phyloP scores from a whole-genome alignment of 2,797 vertebrate species.

The Sphenopsis melanotis region DNA sequence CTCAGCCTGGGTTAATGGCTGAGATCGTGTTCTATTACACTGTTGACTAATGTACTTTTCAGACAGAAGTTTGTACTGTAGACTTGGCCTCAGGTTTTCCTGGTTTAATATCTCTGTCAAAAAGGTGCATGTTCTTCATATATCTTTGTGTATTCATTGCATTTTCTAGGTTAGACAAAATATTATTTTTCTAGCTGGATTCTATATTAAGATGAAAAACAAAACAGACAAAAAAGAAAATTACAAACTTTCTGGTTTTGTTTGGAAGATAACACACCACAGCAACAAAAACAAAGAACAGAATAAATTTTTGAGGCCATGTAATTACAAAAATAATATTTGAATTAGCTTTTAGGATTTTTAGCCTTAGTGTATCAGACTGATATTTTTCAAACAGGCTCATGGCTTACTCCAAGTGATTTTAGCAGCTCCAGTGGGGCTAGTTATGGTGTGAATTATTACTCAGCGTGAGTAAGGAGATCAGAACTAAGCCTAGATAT shows the following conservation, averaged over 20 bases:
- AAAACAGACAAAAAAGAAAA: background rate
- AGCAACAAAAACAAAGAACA: background rate
- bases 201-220: background rate
- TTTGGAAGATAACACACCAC: background rate
- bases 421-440: conserved; percentile 10
- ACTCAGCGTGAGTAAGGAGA: background rate
- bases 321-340: conserved; percentile 15
- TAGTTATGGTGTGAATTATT: conserved; percentile 51
- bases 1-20: background rate
- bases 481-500: conserved; percentile 34
- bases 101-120: conserved; percentile 10
- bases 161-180: background rate
- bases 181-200: background rate
- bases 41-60: background rate
- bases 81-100: conserved; percentile 19
- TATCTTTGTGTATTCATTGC: background rate
- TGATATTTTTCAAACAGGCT: conserved; percentile 20
- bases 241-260: background rate
- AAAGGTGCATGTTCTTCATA: background rate
- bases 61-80: background rate
- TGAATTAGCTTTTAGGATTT: background rate
- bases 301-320: background rate
- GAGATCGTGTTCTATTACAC: background rate
- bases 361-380: background rate
- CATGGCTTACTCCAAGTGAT: background rate